phyloP scores from a whole-genome alignment of 1,140 invertebrate genomes.

The Ganaspis sp. region DNA sequence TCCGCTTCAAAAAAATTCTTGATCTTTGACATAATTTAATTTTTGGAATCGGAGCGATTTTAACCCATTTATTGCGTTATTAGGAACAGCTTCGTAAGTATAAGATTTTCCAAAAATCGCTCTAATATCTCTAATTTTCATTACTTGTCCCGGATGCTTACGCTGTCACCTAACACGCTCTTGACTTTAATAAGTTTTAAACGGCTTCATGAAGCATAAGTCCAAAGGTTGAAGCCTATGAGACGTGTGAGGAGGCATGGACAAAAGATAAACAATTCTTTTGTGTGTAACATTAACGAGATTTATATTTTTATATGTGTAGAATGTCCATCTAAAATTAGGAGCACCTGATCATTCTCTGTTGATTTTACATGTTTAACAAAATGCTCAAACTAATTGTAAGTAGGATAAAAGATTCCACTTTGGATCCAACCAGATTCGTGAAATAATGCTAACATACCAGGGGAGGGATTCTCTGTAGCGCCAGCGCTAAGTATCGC shows the following conservation, averaged over 20 bases:
- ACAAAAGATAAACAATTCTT: background rate
- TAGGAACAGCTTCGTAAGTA: background rate
- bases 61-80: background rate
- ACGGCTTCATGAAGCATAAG: background rate
- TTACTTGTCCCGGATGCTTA: background rate
- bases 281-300: background rate
- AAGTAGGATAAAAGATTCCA: too few relatives aligned
- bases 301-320: background rate
- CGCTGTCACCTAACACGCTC: background rate
- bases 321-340: background rate
- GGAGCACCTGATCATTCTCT: background rate
- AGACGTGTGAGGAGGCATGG: conserved; percentile 33
- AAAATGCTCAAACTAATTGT: background rate
- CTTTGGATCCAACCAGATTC: conserved; percentile 21
- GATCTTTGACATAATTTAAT: too few relatives aligned
- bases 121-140: background rate
- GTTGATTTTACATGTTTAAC: conserved; percentile 44
- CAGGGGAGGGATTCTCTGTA: too few relatives aligned
- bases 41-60: too few relatives aligned
- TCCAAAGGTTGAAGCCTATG: conserved; percentile 31
- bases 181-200: background rate
- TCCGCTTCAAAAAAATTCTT: too few relatives aligned
- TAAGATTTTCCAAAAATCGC: background rate
- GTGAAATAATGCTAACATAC: too few relatives aligned
- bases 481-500: too few relatives aligned